Percentiles rank a stretch among this genome's conserved stretches.
These are phyloP conservation scores for Heterodera carotae DNA, from an alignment of 1,140 invertebrate genomes.

Conservation along the genomic window DNA sequence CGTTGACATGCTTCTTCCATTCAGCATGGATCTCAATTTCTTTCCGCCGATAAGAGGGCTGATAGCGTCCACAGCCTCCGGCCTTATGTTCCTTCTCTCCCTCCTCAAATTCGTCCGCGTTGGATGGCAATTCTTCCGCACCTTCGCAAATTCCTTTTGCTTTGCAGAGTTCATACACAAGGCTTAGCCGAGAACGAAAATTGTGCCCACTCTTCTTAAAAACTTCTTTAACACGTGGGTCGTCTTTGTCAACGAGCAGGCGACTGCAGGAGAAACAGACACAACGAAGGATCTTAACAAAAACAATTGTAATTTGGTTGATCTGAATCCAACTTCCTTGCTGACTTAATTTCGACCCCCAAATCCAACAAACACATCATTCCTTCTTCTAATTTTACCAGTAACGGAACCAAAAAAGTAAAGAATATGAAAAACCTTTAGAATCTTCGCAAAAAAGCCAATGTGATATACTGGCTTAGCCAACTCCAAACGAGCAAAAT, in stretches of 20 bases:
- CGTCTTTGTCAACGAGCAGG: slow-evolving; percentile 71
- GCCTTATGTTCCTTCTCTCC: slow-evolving; percentile 70
- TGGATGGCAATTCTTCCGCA: slow-evolving; percentile 71
- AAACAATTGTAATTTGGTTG: not conserved
- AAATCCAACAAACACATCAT: too few species aligned
- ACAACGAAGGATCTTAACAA: slow-evolving; percentile 61
- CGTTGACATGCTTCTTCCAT: slow-evolving; percentile 96
- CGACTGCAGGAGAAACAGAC: slow-evolving; percentile 64
- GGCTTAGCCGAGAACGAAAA: slow-evolving; percentile 85
- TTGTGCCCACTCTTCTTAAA: slow-evolving; percentile 95
- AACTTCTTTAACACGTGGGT: slow-evolving; percentile 96
- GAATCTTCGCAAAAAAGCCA: slow-evolving; percentile 93
- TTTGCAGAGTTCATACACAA: slow-evolving; percentile 97
- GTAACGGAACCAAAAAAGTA: slow-evolving; percentile 14
- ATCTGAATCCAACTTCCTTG: too few species aligned
- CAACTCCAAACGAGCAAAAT: slow-evolving; percentile 98
- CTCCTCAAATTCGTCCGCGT: slow-evolving; percentile 47
- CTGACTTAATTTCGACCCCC: too few species aligned
- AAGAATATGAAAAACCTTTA: slow-evolving; percentile 82
- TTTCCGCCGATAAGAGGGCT: slow-evolving; percentile 81
- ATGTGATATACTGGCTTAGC: slow-evolving; percentile 98
- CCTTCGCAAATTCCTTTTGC: slow-evolving; percentile 97
- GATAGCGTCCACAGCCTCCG: slow-evolving; percentile 94
- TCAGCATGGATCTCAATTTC: slow-evolving; percentile 86
- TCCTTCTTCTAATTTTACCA: too few species aligned